Evolutionary conservation across 2,113 vertebrate genomes (phyloP).

Genomic region (Thunnus maccoyii): DNA sequence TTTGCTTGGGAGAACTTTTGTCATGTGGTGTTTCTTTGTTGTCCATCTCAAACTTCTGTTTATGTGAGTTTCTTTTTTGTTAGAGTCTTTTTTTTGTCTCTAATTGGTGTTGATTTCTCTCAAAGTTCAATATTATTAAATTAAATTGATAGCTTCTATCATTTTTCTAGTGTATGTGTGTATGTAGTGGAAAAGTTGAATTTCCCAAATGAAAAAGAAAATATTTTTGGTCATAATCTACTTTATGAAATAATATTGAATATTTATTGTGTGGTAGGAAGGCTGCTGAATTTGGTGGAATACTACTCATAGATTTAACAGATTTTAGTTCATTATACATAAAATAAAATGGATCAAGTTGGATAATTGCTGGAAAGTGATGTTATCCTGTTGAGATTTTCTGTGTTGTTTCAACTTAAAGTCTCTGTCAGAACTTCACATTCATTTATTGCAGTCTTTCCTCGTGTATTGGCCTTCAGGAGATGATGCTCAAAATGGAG

Average conservation of each 20-base stretch:
- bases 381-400: background rate
- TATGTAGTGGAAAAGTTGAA: background rate
- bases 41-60: background rate
- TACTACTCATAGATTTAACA: no score
- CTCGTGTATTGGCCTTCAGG: background rate
- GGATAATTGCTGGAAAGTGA: background rate
- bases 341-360: background rate
- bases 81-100: background rate
- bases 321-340: no score
- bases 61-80: background rate
- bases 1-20: background rate
- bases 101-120: background rate
- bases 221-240: background rate
- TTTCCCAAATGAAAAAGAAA: background rate
- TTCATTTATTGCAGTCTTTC: background rate
- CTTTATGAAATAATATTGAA: no score
- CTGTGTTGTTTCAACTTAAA: background rate
- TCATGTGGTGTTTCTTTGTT: background rate
- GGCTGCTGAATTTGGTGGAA: no score
- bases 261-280: no score
- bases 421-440: background rate
- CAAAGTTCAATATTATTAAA: background rate
- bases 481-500: conserved; percentile 21
- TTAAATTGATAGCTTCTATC: background rate
- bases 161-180: background rate